Evolutionary conservation across 2,888 invertebrate genomes (phyloP), one percentile per base, ranked within the genome.

Genomic region (Mesopsocus fuscifrons): DNA sequence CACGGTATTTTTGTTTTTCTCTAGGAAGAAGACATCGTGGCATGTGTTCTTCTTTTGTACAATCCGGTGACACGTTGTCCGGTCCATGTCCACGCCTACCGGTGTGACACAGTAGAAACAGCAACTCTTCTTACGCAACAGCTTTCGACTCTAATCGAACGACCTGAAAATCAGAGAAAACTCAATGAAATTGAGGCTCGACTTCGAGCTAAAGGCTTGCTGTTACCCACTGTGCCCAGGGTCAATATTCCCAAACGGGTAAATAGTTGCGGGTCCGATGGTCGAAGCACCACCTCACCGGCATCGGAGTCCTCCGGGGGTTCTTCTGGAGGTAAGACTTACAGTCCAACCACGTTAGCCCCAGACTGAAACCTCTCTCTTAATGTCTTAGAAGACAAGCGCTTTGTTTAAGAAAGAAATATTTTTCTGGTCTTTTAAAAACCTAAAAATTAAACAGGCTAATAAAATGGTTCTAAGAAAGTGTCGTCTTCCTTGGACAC

Each of bases 61-160:
- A 95, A 95, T 65, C 92, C 94, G 1, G 77, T 87, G 44, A 92
- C 92, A 6, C 82, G 85, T 51, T 88, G 89, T 58, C 92, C 92
- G 1, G 77, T 95, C 20, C 94, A 95, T 58, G 89, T 92, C 2
- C 95, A 97, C 59, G 92, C 89, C 43, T 95, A 75, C 58, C 74
- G 92, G 63, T 92, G 88, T 60, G 95, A 95, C 61, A 88, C 88
- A 8, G 77, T 88, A 49, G 83, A 88, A 57, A 95, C 94, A 16
- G 94, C 95, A 0, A 74, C 81, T 47, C 72, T 88, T 57, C 69
- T 97, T 45, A 80, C 79, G 57, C 73, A 77, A 9, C 91, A 91
- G 55, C 64, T 95, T 46, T 81, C 84, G 61, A 73, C 79, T 6
- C 63, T 95, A 54, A 58, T 87, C 53, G 76, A 81, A 51, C 63